These are phyloP conservation scores for Morus bassanus DNA, from an alignment of 2,797 vertebrate species.

Conservation along the genomic window DNA sequence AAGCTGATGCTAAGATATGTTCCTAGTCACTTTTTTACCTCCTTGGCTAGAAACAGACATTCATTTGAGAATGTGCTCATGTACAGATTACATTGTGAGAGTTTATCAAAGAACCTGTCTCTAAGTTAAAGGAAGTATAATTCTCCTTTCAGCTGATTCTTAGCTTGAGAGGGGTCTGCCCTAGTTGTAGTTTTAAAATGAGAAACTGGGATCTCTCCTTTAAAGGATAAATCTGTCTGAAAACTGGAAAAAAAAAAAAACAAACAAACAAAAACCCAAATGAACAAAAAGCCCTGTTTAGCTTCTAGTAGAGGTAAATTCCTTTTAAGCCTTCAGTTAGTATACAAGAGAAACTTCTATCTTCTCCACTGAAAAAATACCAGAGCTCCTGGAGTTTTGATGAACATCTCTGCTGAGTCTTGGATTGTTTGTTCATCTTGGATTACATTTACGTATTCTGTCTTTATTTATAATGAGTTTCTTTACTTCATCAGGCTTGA, in stretches of 20 bases:
- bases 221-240: not conserved
- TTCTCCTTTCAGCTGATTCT: not conserved
- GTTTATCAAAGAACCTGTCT: not conserved
- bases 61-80: not conserved
- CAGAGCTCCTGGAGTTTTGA: not conserved
- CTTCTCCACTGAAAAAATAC: not conserved
- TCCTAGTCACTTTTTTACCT: not conserved
- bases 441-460: not conserved
- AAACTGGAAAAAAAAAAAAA: not conserved
- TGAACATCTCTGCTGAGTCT: not conserved
- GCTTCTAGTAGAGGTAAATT: not conserved
- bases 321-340: not conserved
- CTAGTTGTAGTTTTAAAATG: not conserved
- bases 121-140: not conserved
- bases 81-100: not conserved
- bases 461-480: not conserved
- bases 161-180: not conserved
- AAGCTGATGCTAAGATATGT: not conserved
- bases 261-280: rapidly evolving
- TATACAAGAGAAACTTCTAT: not conserved
- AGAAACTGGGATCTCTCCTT: not conserved
- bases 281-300: not conserved
- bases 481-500: not conserved
- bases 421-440: not conserved
- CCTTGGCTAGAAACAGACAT: not conserved